Evolutionary conservation across 2,888 invertebrate species (phyloP), one percentile per base, ranked within the genome.

Genomic region (Stictocephala bisonia): DNA sequence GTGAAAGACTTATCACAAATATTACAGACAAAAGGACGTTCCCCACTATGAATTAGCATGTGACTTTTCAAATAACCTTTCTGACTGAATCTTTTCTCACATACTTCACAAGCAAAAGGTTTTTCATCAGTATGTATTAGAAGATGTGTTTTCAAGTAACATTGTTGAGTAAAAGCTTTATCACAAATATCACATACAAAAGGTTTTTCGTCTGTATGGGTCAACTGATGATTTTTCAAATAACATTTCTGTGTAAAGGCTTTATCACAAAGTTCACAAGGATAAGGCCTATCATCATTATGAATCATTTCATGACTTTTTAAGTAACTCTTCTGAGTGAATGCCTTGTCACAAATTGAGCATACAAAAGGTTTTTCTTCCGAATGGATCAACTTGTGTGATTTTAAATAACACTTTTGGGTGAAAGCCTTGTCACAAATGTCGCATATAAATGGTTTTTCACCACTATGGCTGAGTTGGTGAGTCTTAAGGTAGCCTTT

Each of bases 181-280:
- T 70, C 56, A 44, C 70, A 70, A 6, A 56, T 40, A 11, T 70
- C 56, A 20, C 70, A 70, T 3, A 40, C 56, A 53, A 53, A 70
- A 26, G 70, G 70, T 15, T 70, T 70, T 41, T 70, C 70, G 13
- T 56, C 70, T 1, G 70, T 70, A n/a, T 68, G 70, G 53, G 56
- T 70, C 6, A 53, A 56, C 44, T 70, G 31, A 27, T 70, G 70
- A 56, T 56, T 70, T 20, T 56, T 70, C 27, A 70, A 70, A 18
- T 53, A 56, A 56, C 56, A 56, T 24, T 56, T 70, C 18, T 70
- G 56, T 9, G 56, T 56, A 31, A 70, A 70, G n/a, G 70, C 40
- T 18, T 56, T 70, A 41, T 70, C 56, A 31, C 70, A 70, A 13
- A 56, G 31, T 13, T 56, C 56, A 41, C 70, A 70, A 41, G 56